phyloP scores from a whole-genome alignment of 2,113 vertebrate genomes.

The Psephotus haematonotus region DNA sequence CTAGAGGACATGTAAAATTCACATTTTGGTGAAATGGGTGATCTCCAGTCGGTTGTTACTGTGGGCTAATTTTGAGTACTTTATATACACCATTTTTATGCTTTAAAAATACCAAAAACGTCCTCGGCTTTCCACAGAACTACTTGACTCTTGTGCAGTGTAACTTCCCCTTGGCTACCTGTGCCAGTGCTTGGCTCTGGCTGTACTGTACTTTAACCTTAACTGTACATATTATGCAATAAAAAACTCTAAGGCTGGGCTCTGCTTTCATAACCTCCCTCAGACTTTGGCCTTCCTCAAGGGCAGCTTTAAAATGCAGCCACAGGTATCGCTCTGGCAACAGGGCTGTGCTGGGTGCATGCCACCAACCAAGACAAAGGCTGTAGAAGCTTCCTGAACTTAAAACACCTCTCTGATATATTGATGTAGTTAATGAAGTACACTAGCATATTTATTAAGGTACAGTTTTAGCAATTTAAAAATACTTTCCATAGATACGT shows the following conservation, averaged over 20 bases:
- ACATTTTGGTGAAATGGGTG: neutral
- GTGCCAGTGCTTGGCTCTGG: neutral
- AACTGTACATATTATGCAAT: neutral
- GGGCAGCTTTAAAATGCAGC: neutral
- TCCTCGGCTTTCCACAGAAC: neutral
- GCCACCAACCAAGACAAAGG: neutral
- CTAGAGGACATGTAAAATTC: neutral
- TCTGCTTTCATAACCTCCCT: neutral
- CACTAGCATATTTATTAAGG: neutral
- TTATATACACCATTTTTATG: neutral
- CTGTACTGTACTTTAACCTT: neutral
- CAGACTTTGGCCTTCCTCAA: neutral
- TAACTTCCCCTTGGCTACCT: neutral
- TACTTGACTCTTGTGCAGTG: neutral
- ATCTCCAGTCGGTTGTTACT: neutral
- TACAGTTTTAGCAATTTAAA: neutral
- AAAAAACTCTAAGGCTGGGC: neutral
- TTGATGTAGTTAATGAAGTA: neutral
- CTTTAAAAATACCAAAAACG: neutral
- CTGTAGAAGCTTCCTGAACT: neutral
- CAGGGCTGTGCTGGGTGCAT: neutral
- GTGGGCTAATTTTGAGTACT: neutral
- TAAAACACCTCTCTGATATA: neutral
- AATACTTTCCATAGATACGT: neutral
- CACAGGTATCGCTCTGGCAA: fast-evolving